Evolutionary conservation across 2,113 vertebrate species (phyloP), one percentile per base, ranked within the genome.

Genomic region (Alectura lathami): DNA sequence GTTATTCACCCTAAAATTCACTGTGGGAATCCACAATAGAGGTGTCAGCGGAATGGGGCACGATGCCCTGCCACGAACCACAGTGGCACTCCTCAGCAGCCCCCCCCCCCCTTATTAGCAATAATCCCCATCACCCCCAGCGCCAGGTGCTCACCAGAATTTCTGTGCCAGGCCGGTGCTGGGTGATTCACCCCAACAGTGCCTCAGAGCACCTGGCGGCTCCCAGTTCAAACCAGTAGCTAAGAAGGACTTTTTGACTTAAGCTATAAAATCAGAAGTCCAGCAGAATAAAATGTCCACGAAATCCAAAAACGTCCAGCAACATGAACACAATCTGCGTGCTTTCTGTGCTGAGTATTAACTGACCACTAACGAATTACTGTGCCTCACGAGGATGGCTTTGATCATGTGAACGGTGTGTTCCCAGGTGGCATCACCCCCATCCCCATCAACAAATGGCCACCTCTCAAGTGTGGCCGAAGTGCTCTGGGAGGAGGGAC

Each of bases 71-170:
- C n/a, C n/a, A n/a, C n/a, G n/a, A n/a, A n/a, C n/a, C n/a, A n/a
- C n/a, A n/a, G n/a, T n/a, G n/a, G n/a, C n/a, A n/a, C n/a, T n/a
- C n/a, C n/a, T n/a, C n/a, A n/a, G n/a, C n/a, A n/a, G n/a, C n/a
- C n/a, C n/a, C n/a, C n/a, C n/a, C n/a, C n/a, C n/a, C n/a, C n/a
- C n/a, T 22, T 34, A 32, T 59, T 21, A 59, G 67, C 40, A 50
- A 24, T 5, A 8, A 51, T 30, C 88, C 73, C 79, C 68, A 40
- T 43, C 79, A 72, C 13, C 27, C 18, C 78, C 3, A 42, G 40
- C 1, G 0, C 5, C 34, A 2, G 0, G 32, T 77, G 66, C 11
- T 54, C 42, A 15, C 1, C 1, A 8, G 76, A 18, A 24, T 47
- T 64, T 22, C 64, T 60, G 57, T 30, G 47, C 66, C 66, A 48